Evolutionary conservation across 2,113 vertebrate genomes (phyloP), one percentile per base, ranked within the genome.

Genomic region (Neomonachus schauinslandi): DNA sequence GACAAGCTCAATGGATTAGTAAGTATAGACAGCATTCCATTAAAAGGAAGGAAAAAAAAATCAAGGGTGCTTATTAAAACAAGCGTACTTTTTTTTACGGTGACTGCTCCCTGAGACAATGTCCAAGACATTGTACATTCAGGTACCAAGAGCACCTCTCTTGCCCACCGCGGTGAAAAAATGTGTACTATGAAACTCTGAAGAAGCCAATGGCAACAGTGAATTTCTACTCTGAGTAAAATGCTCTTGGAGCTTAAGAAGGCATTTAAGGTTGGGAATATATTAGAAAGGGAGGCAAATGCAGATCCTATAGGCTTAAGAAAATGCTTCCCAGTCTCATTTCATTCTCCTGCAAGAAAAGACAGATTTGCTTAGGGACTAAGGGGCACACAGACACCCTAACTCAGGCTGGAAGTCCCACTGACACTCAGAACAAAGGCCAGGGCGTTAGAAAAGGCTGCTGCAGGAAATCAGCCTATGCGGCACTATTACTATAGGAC

Each of bases 251-350:
- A 65, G 28, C 16, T 84, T 79, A 82, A 82, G 1, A 81, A 94
- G 33, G 21, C 86, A 95, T 91, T 74, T 49, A 91, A 92, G 42
- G 22, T 51, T 63, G 90, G 9, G 89, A 79, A 85, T 63, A 31
- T 69, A 65, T n/a, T 65, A 77, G 61, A 79, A 57, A 87, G 42
- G 80, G 18, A 67, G 6, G 14, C 6, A 65, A 95, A 90, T 42
- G 0, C 42, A 79, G n/a, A 83, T 13, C 12, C 13, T n/a, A 61
- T 2, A 61, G 39, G 31, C 2, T 84, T 22, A 59, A 74, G 33
- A 91, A 69, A 90, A 84, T 14, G 5, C 36, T 59, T 22, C 6
- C 63, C 81, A 84, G 7, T n/a, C 46, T 71, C 28, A 89, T 59
- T 88, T 84, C 7, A 72, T 82, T 82, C 24, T 82, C 33, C 81